Evolutionary conservation across 53 echinoderm and acorn worm genomes (phyloP).

Genomic region (Stichopus horrens): DNA sequence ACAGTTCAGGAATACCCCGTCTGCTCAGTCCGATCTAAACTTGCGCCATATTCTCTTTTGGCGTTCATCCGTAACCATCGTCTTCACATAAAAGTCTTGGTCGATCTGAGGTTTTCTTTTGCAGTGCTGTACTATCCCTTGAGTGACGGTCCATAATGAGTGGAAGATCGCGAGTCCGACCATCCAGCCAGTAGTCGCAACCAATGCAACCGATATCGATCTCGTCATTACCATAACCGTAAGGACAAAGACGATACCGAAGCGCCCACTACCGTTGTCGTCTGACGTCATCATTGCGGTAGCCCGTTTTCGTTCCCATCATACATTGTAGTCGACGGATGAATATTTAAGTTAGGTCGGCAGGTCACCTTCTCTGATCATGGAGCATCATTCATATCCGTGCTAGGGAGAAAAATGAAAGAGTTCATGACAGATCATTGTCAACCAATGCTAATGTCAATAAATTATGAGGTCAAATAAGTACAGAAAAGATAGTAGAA

Average conservation of each 20-base stretch:
- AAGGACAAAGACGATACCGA: constrained; percentile 14
- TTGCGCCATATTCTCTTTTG: neutral
- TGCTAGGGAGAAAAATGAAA: too few relatives aligned
- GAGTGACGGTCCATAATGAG: neutral
- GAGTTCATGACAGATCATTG: too few relatives aligned
- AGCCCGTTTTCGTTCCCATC: too few relatives aligned
- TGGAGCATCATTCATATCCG: too few relatives aligned
- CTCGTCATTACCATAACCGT: constrained; percentile 1
- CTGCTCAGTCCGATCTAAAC: neutral
- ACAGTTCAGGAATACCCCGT: neutral
- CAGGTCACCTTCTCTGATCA: too few relatives aligned
- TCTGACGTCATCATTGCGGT: neutral
- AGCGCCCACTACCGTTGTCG: constrained; percentile 3
- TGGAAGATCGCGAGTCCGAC: constrained; percentile 12
- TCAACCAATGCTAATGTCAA: too few relatives aligned
- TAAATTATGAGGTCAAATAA: too few relatives aligned
- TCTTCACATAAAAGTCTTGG: neutral
- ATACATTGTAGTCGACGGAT: too few relatives aligned
- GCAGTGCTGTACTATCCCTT: neutral
- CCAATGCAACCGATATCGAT: neutral
- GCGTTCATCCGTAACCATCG: neutral
- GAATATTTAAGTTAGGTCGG: too few relatives aligned
- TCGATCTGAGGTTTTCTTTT: neutral
- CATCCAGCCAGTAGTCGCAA: constrained; percentile 23
- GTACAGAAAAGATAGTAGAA: too few relatives aligned